Evolutionary conservation across 2,888 invertebrate species (phyloP).

Genomic region (Ferrisia virgata): DNA sequence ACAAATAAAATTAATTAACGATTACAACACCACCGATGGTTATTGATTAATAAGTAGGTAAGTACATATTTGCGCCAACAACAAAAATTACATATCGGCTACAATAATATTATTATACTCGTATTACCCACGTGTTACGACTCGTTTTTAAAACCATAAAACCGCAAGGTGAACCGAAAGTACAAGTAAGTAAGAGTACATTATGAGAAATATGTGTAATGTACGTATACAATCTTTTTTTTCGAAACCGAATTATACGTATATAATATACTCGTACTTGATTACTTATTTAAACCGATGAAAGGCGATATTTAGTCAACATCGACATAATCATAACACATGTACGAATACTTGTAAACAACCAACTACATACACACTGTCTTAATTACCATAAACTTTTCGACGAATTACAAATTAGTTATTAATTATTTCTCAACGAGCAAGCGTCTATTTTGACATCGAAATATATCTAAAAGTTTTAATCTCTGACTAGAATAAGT

Average conservation of each 20-base stretch:
- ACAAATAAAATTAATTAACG: neutral
- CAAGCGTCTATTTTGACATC: too few species aligned
- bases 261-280: neutral
- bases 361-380: too few species aligned
- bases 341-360: too few species aligned
- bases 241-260: neutral
- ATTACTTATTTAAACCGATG: neutral
- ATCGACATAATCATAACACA: neutral
- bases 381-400: too few species aligned
- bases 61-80: neutral
- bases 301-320: neutral
- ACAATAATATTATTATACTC: neutral
- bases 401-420: too few species aligned
- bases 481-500: too few species aligned
- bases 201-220: too few species aligned
- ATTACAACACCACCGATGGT: neutral
- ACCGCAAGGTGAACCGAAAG: slow-evolving; percentile 1
- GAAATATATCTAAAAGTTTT: too few species aligned
- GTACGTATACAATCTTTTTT: too few species aligned
- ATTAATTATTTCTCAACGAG: too few species aligned
- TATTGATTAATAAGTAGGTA: neutral
- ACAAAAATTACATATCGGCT: neutral
- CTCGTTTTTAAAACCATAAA: neutral
- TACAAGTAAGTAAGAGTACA: neutral
- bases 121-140: neutral